Evolutionary conservation across 1,140 invertebrate species (phyloP).

Genomic region (Neodiprion virginianus): DNA sequence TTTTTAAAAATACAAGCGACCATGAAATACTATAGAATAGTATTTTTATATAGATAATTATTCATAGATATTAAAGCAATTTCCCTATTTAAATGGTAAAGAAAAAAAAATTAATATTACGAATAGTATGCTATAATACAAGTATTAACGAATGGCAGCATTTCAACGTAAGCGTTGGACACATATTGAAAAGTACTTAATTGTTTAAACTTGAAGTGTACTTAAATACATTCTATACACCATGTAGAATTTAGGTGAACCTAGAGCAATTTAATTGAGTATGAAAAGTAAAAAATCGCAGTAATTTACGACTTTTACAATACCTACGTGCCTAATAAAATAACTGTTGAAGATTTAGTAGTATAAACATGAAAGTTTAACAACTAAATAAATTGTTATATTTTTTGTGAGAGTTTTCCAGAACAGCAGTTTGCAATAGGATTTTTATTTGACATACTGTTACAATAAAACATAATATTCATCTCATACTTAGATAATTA

Average conservation of each 20-base stretch:
- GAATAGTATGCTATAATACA: constrained; percentile 25
- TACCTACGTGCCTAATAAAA: not conserved
- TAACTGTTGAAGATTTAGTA: not conserved
- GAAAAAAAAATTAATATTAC: constrained; percentile 13
- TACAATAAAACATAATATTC: constrained; percentile 3
- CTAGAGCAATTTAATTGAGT: not conserved
- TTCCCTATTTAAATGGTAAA: not conserved
- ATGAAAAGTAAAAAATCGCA: not conserved
- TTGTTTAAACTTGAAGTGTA: constrained; percentile 30
- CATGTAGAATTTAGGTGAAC: not conserved
- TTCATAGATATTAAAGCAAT: not conserved
- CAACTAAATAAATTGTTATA: too few relatives aligned
- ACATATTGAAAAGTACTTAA: constrained; percentile 25
- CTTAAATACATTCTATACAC: constrained; percentile 21
- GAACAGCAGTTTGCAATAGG: not conserved
- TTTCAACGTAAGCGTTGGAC: constrained; percentile 31
- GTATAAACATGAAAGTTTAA: not conserved
- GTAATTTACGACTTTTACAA: too few relatives aligned
- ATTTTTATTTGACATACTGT: not conserved
- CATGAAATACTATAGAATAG: constrained; percentile 3
- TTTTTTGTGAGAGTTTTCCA: not conserved
- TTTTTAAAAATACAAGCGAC: not conserved
- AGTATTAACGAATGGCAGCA: constrained; percentile 33
- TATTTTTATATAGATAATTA: constrained; percentile 8
- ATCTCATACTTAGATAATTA: not conserved